Base-by-base conservation (phyloP, 1,140 invertebrate genomes). In the Drosophila arizonae region DNA sequence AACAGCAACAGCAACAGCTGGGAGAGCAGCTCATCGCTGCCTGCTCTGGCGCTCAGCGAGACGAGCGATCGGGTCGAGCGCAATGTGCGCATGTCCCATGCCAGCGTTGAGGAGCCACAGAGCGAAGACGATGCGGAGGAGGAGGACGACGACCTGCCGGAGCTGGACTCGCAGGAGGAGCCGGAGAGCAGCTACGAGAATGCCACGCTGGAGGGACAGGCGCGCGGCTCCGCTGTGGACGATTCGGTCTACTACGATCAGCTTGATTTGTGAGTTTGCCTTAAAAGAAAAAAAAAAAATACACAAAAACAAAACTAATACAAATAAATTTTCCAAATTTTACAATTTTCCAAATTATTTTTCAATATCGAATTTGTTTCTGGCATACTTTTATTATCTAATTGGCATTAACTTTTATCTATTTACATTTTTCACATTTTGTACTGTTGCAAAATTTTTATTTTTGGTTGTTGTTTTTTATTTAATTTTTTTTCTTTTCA, bases 51-150 rank as follows among this genome's bases (percentile, higher is more conserved):
- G 9, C 72, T 79, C 6, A 86, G 90, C 57, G 81, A 76, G 30
- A 90, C 90, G 9, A 91, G 90, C 70, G 90, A 91, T 71, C 87
- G 86, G 1, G 90, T 91, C 13, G 82, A 87, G 69, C 82, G 82
- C 24, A 78, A 91, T 50, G 84, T 90, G 26, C 80, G 73, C 48
- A 62, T 68, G 60, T 58, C 46, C 39, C 51, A 65, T 26, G 41
- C 48, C 26, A 75, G 63, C 55, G 45, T 15, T 1, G 80, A 84
- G 51, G 81, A 86, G 52, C 68, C 74, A 28, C 26, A 67, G 9
- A 61, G 80, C 15, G 66, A 61, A 13, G 81, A 72, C 4, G 77
- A 70, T 5, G 74, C 65, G 5, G 70, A 54, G 5, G 64, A 51
- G 0, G 79, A 64, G 9, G 62, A 62, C 15, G 80, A 73, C 9